phyloP scores from a whole-genome alignment of 2,113 vertebrate species.

The Mohoua ochrocephala region DNA sequence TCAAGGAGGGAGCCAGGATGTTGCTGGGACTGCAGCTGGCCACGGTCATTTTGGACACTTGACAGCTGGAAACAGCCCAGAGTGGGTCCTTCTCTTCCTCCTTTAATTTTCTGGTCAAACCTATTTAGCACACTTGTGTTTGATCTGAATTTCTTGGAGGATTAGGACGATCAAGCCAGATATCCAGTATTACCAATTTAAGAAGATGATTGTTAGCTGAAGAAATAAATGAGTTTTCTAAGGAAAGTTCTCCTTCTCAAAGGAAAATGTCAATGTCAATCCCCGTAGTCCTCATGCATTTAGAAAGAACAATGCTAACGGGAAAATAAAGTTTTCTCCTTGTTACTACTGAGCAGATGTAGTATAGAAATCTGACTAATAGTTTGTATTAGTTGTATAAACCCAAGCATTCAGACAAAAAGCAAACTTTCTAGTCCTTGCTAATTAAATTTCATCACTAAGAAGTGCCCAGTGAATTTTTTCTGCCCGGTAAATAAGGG shows the following conservation, averaged over 20 bases:
- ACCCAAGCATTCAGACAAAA: not conserved
- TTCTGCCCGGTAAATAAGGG: not conserved
- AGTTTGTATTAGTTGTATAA: not conserved
- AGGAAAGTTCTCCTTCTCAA: not conserved
- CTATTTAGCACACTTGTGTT: not conserved
- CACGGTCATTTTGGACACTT: rapidly evolving
- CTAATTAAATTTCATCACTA: not conserved
- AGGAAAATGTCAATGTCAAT: not conserved
- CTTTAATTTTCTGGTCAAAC: not conserved
- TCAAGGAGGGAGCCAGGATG: not conserved
- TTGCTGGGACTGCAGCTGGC: not conserved
- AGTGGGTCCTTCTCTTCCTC: not conserved
- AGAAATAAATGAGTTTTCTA: not conserved
- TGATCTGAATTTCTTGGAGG: not conserved
- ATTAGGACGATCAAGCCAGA: not conserved
- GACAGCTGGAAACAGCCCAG: not conserved
- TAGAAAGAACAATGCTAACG: not conserved
- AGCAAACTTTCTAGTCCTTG: not conserved
- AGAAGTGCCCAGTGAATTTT: not conserved
- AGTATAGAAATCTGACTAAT: not conserved
- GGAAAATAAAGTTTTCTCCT: not conserved
- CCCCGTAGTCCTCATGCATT: not conserved
- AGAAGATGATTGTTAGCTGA: not conserved
- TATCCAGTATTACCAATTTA: not conserved
- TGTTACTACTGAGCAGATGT: not conserved